Base-by-base conservation (phyloP, 1,140 invertebrate species). In the Globodera rostochiensis region DNA sequence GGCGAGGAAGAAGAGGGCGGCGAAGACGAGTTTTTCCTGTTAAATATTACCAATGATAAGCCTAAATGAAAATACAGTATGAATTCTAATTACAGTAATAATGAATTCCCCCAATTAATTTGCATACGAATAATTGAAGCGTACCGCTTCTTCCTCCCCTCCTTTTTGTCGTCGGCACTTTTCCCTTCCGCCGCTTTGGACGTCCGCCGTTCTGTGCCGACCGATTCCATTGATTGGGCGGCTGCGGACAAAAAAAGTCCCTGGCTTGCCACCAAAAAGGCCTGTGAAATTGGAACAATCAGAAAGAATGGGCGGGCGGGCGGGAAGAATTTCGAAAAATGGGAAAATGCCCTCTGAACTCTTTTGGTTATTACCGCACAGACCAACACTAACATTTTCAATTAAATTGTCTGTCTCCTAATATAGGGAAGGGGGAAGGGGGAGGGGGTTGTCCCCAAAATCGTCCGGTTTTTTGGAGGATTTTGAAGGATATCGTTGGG, bases 121-220 rank as follows among this genome's bases (percentile, higher is more conserved):
- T 36, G 25, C 25, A 36, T 36, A 36, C 25, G 25, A 36, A 36
- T 36, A 36, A 36, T 36, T 36, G 36, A 25, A 15, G 81, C 79
- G 66, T 49, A 70, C n/a, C 19, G 5, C 19, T 71, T 70, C 45
- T 80, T 81, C 69, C 21, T 47, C 9, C 84, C 73, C 80, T 70
- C 45, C 49, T 83, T n/a, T 46, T 81, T n/a, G 50, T 75, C 81
- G 21, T 71, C 69, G 25, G 69, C 70, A 70, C 45, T 46, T 66
- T 78, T 78, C 77, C 70, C 47, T 5, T 78, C 70, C 60, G 77
- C 47, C n/a, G 60, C 60, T 71, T 71, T 7, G 69, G 36, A n/a
- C 69, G 25, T 8, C 6, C 19, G 7, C 67, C 8, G 67, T 69
- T 64, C 57, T 19, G 25, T 71, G 21, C 69, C 69, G 19, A 11